Base-by-base conservation (phyloP, 2,113 vertebrate genomes). In the Machaerirhynchus nigripectus region DNA sequence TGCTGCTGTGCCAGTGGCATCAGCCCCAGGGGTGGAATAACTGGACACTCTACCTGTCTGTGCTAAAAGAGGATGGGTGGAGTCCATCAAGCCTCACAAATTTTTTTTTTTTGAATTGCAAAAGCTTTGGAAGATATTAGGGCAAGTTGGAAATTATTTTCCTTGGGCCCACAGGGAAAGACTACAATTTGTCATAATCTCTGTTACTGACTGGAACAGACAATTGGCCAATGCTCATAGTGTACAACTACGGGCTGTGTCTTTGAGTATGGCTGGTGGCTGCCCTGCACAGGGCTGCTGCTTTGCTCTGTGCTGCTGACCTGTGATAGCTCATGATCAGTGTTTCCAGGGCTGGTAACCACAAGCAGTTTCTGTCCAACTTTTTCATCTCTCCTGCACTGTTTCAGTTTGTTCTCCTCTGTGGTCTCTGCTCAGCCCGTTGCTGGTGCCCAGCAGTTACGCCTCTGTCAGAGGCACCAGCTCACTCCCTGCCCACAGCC, bases 211-310 rank as follows among this genome's bases (percentile, higher is more conserved):
- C 35, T 79, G 35, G 15, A 30, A 37, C 37, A 80, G 37, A 56
- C 74, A 52, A 31, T 18, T 50, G 60, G 37, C 42, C 46, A 3
- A 1, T 0, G 0, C 23, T 83, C 16, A 10, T 7, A 5, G 19
- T 16, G 33, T 26, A 7, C 2, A 0, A 33, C 20, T 50, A 40
- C 37, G 9, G 60, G 33, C 52, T 64, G 4, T 37, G 1, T 71
- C 33, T 59, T 27, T 52, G 68, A 40, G 26, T 40, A 5, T 59
- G 65, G 26, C 50, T 71, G 33, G 21, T 33, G 42, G 27, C 14
- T 69, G 50, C 46, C 11, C 7, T 17, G 35, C 24, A 19, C 0
- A 0, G 15, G 22, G 7, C 46, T 55, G 46, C 8, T 37, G 7
- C 40, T 57, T 84, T 56, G n/a, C 31, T 22, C 39, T 20, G 11